These are phyloP conservation scores for Endotricha flammealis DNA, from an alignment of 2,888 invertebrate genomes.

Conservation along the genomic window DNA sequence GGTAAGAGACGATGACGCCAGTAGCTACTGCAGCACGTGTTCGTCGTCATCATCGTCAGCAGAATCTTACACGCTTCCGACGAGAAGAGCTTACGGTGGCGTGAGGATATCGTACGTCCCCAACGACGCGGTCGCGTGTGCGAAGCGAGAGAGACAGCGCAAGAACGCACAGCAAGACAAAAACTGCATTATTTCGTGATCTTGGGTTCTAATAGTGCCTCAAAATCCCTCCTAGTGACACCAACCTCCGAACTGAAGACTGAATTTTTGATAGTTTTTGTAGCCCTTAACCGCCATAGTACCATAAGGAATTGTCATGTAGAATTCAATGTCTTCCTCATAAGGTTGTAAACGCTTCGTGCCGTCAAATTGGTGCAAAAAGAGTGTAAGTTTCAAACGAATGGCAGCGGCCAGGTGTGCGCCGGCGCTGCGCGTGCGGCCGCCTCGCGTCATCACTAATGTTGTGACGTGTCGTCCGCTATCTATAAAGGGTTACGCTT, in stretches of 20 bases:
- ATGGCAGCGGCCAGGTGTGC: constrained; percentile 38
- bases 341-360: constrained; percentile 35
- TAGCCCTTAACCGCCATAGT: constrained; percentile 64
- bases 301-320: constrained; percentile 35
- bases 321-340: constrained; percentile 40
- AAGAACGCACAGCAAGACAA: constrained; percentile 84
- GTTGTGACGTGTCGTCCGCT: constrained; percentile 46
- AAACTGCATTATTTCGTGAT: constrained; percentile 93
- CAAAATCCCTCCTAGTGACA: constrained; percentile 50
- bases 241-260: constrained; percentile 73
- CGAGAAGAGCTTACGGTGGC: constrained; percentile 90
- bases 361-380: constrained; percentile 20
- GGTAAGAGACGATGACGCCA: constrained; percentile 80
- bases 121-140: constrained; percentile 92
- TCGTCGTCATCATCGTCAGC: constrained; percentile 94
- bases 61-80: constrained; percentile 90
- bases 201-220: constrained; percentile 45
- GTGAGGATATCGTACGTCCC: constrained; percentile 95
- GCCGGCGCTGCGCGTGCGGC: constrained; percentile 15
- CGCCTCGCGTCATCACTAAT: constrained; percentile 34
- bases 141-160: constrained; percentile 81
- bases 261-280: constrained; percentile 64
- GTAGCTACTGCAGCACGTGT: constrained; percentile 91
- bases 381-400: constrained; percentile 30
- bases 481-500: constrained; percentile 39